phyloP scores from a whole-genome alignment of 2,888 invertebrate genomes.

The Sphaerophoria taeniata region DNA sequence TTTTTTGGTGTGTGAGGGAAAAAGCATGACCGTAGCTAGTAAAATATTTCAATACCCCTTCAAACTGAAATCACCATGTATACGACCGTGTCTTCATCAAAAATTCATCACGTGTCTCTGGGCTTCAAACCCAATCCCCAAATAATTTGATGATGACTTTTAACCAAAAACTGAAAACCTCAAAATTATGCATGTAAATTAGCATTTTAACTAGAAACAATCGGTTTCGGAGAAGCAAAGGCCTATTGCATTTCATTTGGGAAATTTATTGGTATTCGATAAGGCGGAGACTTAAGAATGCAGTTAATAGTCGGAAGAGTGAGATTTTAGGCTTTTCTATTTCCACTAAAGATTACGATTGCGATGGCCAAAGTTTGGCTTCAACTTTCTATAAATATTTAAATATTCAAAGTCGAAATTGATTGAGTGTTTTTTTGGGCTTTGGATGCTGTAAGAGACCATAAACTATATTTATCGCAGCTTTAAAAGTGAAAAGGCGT shows the following conservation, averaged over 20 bases:
- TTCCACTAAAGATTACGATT: conserved; percentile 21
- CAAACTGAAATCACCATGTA: not conserved
- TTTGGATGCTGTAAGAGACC: not conserved
- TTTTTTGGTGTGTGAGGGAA: not conserved
- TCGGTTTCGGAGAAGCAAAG: conserved; percentile 16
- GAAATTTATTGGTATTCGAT: conserved; percentile 57
- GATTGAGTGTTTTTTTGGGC: not conserved
- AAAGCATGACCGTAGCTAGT: not conserved
- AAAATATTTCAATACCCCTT: too few relatives aligned
- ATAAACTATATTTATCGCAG: not conserved
- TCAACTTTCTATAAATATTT: conserved; percentile 30
- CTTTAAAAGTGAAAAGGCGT: conserved; percentile 3
- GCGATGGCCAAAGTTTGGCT: not conserved
- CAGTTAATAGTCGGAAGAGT: conserved; percentile 3
- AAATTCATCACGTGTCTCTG: conserved; percentile 29
- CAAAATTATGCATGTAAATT: conserved; percentile 27
- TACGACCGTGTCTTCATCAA: not conserved
- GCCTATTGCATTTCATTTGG: conserved; percentile 44
- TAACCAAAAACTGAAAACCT: conserved; percentile 31
- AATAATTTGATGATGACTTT: conserved; percentile 62
- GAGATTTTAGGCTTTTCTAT: conserved; percentile 22
- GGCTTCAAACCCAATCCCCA: not conserved
- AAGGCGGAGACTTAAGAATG: conserved; percentile 34
- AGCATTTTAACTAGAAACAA: conserved; percentile 53
- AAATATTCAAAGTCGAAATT: not conserved